Evolutionary conservation across 2,113 vertebrate genomes (phyloP), one percentile per base, ranked within the genome.

Genomic region (Zingel zingel): DNA sequence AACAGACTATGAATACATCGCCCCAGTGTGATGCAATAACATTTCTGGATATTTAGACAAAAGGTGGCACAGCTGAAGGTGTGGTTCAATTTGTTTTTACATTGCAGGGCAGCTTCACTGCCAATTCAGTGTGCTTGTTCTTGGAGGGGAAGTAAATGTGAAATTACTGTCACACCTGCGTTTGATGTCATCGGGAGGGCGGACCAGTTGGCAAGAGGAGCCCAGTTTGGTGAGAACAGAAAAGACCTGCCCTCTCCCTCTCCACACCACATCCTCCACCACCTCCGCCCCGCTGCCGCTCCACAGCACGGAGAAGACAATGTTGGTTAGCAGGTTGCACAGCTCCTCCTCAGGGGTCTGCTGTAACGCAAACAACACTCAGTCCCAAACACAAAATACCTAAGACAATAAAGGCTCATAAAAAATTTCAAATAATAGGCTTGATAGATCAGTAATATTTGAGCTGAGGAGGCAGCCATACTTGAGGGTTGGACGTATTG

Each of bases 201-300:
- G 94, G 53, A 99, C 97, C 30, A 99, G 95, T 33, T 97, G 96
- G 15, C 97, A 97, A 0, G 97, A 98, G 0, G 97, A 93, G 47
- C 98, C 97, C 83, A 99, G 96, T 92, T 99, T 98, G 81, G 98
- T 99, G 87, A 99, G 97, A 85, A 98, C 97, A 0, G 98, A 99
- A 92, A 99, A 99, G 33, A 99, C 97, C 93, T 99, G 98, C 21
- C 98, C 98, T 0, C 98, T 95, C 36, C 99, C 98, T 51, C 97
- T 91, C 98, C 98, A 99, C 0, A 97, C 95, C 0, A 63, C 85
- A 1, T 99, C 98, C 0, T 97, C 97, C 0, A 94, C 85, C 14
- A 96, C 97, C 43, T 99, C 97, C 4, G 96, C 95, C 0, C 97
- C 97, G 0, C 95, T 95, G 96, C 98, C 97, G 0, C 94, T 95